A percentile compares a stretch with the other conserved stretches of the same genome.
phyloP scores from a whole-genome alignment of 1,140 invertebrate species.

The Lordiphosa stackelbergi region DNA sequence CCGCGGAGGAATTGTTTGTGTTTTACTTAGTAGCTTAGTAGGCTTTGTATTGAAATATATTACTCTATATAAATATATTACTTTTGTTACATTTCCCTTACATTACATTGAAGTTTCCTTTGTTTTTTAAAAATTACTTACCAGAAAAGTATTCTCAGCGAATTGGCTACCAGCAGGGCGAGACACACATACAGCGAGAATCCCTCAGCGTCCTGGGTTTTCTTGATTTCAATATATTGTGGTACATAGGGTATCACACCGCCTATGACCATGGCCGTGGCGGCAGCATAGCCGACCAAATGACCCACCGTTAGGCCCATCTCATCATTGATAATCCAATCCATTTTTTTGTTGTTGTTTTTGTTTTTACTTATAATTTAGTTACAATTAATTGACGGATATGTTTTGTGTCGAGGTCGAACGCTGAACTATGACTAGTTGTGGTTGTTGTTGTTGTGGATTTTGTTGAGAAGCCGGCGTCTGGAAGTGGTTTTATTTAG shows the following conservation, averaged over 20 bases:
- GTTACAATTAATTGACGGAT: conserved; percentile 46
- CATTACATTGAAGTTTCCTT: too few relatives aligned
- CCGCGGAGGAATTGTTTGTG: too few relatives aligned
- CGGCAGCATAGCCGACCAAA: conserved; percentile 83
- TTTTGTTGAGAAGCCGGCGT: conserved; percentile 34
- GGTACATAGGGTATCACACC: conserved; percentile 92
- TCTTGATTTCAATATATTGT: conserved; percentile 94
- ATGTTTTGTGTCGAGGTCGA: conserved; percentile 40
- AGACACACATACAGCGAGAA: conserved; percentile 98
- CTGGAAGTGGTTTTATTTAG: conserved; percentile 43
- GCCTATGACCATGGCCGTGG: conserved; percentile 93
- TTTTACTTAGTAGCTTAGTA: too few relatives aligned
- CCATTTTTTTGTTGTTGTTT: conserved; percentile 65
- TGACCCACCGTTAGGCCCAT: conserved; percentile 82
- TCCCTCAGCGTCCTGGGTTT: conserved; percentile 93
- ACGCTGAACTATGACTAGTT: conserved; percentile 29
- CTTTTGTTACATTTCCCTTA: too few relatives aligned
- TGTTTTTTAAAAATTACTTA: conserved; percentile 79
- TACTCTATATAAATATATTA: too few relatives aligned
- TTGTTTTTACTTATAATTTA: conserved; percentile 7
- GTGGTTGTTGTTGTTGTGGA: conserved; percentile 16
- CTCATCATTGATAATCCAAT: conserved; percentile 86
- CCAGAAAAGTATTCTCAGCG: conserved; percentile 98
- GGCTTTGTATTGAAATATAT: too few relatives aligned
- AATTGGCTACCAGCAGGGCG: conserved; percentile 95